phyloP scores from a whole-genome alignment of 2,888 invertebrate species.

The Euplagia quadripunctaria region DNA sequence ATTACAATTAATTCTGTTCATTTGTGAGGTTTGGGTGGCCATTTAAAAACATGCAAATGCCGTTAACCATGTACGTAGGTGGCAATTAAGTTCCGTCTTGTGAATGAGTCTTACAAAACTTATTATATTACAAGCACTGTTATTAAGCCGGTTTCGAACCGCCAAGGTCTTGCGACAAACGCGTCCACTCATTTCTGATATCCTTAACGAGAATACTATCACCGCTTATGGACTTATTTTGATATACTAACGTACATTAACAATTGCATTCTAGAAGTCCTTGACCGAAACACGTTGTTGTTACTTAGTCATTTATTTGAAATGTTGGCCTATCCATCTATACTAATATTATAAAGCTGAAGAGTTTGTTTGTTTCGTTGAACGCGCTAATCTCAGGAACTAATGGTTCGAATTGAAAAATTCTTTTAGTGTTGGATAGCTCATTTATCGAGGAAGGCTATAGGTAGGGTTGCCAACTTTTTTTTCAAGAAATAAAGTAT shows the following conservation, averaged over 20 bases:
- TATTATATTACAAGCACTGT: constrained; percentile 13
- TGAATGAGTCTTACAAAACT: constrained; percentile 11
- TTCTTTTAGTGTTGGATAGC: no score
- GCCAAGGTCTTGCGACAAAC: constrained; percentile 15
- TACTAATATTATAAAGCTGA: no score
- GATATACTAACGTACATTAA: constrained; percentile 2
- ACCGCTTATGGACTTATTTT: constrained; percentile 22
- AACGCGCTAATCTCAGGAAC: no score
- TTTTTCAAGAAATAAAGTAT: no score
- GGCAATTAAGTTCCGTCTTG: constrained; percentile 2
- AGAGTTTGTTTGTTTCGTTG: no score
- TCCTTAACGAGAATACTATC: constrained; percentile 17
- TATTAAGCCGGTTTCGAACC: constrained; percentile 17
- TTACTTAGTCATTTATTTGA: neutral
- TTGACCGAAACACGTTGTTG: neutral
- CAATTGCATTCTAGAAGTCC: neutral
- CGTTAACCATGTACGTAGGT: constrained; percentile 3
- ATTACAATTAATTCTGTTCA: neutral
- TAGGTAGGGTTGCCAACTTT: no score
- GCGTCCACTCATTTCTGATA: constrained; percentile 13
- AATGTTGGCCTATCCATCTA: neutral
- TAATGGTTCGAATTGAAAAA: no score
- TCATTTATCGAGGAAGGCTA: no score
- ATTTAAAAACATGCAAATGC: constrained; percentile 4
- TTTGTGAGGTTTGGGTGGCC: neutral